phyloP scores from a whole-genome alignment of 2,113 vertebrate genomes.

The Cervus canadensis region DNA sequence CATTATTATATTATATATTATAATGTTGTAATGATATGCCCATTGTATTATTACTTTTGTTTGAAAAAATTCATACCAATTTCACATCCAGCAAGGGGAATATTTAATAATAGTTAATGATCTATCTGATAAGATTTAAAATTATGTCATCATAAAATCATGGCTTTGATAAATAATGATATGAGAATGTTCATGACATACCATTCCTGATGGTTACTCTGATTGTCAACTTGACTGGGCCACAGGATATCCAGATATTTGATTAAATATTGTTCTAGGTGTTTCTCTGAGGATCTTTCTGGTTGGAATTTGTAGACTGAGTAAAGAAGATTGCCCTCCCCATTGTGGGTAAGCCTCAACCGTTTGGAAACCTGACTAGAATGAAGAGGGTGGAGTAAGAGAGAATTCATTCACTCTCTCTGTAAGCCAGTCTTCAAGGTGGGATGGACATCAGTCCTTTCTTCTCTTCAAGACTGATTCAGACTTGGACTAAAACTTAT shows the following conservation, averaged over 20 bases:
- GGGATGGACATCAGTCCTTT: background rate
- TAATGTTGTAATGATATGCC: background rate
- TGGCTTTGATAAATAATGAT: background rate
- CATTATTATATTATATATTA: background rate
- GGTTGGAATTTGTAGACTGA: background rate
- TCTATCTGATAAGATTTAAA: background rate
- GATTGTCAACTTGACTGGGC: background rate
- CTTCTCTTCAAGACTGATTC: background rate
- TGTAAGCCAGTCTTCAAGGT: background rate
- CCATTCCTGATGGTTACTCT: background rate
- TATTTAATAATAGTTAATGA: background rate
- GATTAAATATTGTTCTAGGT: background rate
- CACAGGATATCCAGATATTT: background rate
- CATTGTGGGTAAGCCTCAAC: background rate
- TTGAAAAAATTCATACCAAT: background rate
- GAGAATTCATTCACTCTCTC: background rate
- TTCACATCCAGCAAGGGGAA: background rate
- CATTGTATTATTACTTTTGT: background rate
- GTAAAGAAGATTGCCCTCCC: background rate
- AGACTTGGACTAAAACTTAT: background rate
- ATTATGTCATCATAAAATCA: background rate
- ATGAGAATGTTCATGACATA: background rate
- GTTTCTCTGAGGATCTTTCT: background rate
- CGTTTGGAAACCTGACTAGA: background rate
- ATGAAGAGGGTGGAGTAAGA: background rate